A percentile compares a stretch with the other conserved stretches of the same genome.
Conservation (phyloP, 2,797 vertebrate genomes). For the Coilia nasus region DNA sequence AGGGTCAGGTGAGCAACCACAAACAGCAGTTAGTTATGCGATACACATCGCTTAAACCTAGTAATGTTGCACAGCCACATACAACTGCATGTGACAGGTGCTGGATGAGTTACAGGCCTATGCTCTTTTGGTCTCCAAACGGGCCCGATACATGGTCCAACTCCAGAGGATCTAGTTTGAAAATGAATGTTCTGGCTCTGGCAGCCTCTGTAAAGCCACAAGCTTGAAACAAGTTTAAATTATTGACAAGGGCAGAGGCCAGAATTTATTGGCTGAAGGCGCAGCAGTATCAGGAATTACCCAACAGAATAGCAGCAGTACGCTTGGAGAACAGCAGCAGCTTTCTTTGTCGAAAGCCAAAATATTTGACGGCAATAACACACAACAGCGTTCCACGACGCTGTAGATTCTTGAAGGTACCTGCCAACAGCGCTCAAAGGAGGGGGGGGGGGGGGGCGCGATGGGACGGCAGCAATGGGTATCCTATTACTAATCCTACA, state of each 20-base stretch:
- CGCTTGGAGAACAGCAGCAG: not conserved
- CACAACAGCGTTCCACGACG: not conserved
- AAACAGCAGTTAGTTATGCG: constrained; percentile 20
- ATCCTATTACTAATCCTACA: constrained; percentile 3
- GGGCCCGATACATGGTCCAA: not conserved
- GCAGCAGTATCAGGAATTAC: not conserved
- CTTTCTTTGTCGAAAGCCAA: not conserved
- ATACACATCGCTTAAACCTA: constrained; percentile 14
- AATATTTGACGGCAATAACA: not conserved
- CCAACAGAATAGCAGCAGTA: not conserved
- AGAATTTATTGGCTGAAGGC: not conserved
- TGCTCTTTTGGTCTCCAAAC: not conserved
- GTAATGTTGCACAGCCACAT: constrained; percentile 13
- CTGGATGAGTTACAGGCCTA: not conserved
- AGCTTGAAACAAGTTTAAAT: constrained; percentile 7
- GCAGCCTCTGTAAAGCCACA: constrained; percentile 8
- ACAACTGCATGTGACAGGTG: constrained; percentile 9
- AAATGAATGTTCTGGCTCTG: not conserved
- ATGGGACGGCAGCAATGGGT: not conserved
- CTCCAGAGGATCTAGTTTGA: not conserved
- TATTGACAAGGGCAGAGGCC: not conserved
- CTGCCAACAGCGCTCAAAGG: not conserved
- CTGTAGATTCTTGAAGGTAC: not conserved
- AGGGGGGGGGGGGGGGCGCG: not conserved
- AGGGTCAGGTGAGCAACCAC: constrained; percentile 10